These are phyloP conservation scores for Silurus lanzhouensis DNA, from an alignment of 2,797 vertebrate genomes.

Conservation along the genomic window DNA sequence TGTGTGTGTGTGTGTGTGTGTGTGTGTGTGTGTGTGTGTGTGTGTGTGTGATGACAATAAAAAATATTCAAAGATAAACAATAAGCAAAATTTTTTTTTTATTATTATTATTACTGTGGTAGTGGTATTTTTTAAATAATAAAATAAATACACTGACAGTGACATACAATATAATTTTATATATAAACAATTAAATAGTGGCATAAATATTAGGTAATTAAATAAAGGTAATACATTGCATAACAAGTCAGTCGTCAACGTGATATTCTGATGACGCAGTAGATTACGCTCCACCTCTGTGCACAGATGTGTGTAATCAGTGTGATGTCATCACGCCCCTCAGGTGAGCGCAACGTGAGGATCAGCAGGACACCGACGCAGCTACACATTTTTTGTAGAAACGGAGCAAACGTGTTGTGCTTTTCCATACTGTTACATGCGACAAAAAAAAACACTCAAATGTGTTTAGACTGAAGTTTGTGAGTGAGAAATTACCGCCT, in stretches of 20 bases:
- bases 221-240: not conserved
- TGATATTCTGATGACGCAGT: conserved; percentile 7
- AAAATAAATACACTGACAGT: not conserved
- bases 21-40: not conserved
- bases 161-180: not conserved
- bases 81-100: not conserved
- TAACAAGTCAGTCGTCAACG: not conserved
- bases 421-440: not conserved
- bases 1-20: not conserved
- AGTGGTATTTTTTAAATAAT: not conserved
- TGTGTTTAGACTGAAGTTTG: not conserved
- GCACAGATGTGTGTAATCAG: not conserved
- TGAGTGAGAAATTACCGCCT: not conserved
- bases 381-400: not conserved
- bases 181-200: not conserved
- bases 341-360: not conserved
- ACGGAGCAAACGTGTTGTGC: not conserved
- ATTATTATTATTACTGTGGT: not conserved
- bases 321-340: not conserved
- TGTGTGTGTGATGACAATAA: not conserved
- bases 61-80: not conserved
- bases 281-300: conserved; percentile 18
- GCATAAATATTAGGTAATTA: not conserved
- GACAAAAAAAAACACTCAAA: no score
- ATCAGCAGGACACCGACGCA: not conserved